Conservation (phyloP, 2,797 vertebrate species). For the Anguilla pacifica region DNA sequence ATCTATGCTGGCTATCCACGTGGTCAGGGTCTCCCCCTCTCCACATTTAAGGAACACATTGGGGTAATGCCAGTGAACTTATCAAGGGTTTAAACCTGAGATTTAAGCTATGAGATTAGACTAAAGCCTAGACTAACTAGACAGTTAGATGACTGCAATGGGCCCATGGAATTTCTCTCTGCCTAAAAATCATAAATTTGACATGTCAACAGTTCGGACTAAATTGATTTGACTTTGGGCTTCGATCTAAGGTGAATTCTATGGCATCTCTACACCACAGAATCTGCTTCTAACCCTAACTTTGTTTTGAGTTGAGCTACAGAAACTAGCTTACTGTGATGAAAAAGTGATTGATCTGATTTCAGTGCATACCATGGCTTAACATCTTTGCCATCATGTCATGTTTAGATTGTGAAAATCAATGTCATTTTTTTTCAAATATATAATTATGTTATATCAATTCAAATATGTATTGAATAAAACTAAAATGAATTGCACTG, state of each 20-base stretch:
- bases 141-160: background rate
- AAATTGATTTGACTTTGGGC: background rate
- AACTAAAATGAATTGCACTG: background rate
- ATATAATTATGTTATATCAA: background rate
- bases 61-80: background rate
- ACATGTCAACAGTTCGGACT: background rate
- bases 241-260: background rate
- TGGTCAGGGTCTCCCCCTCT: background rate
- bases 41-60: background rate
- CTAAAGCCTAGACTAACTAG: too few species aligned
- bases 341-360: background rate
- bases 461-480: background rate
- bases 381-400: background rate
- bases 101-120: too few species aligned
- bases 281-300: background rate
- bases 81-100: background rate
- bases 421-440: background rate
- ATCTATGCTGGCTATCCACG: background rate
- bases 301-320: background rate
- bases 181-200: background rate
- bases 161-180: background rate
- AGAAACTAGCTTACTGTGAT: background rate
- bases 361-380: background rate
- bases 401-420: background rate
- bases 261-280: background rate